Percentiles rank a stretch among this genome's conserved stretches.
phyloP scores from a whole-genome alignment of 2,113 vertebrate species.

The Pao palembangensis region DNA sequence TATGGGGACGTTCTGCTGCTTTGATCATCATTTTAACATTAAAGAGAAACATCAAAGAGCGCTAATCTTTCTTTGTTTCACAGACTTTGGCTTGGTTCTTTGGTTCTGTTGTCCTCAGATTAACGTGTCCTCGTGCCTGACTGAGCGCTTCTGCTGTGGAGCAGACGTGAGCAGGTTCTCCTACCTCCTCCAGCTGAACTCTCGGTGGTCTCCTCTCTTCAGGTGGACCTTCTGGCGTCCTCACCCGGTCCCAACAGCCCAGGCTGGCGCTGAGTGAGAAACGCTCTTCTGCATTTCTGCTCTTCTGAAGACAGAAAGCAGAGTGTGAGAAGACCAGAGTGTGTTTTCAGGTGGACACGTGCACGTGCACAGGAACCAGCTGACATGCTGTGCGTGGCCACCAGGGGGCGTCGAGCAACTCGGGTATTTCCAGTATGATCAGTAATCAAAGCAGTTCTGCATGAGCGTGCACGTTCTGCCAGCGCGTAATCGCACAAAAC shows the following conservation, averaged over 20 bases:
- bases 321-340: not conserved
- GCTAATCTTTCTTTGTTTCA: not conserved
- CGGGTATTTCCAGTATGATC: too few relatives aligned
- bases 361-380: not conserved
- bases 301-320: slow-evolving; percentile 53
- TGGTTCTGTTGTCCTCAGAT: not conserved
- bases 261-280: slow-evolving; percentile 68
- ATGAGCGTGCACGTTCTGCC: too few relatives aligned
- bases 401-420: too few relatives aligned
- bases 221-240: slow-evolving; percentile 18
- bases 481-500: too few relatives aligned
- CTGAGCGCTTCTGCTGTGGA: too few relatives aligned
- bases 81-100: not conserved
- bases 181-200: slow-evolving; percentile 2
- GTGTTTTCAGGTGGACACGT: not conserved
- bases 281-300: slow-evolving; percentile 70
- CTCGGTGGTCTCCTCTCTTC: not conserved
- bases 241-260: slow-evolving; percentile 80
- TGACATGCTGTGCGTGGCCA: too few relatives aligned
- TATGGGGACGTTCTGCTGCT: too few relatives aligned
- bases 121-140: not conserved
- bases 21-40: too few relatives aligned
- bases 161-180: not conserved
- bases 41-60: not conserved
- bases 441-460: too few relatives aligned